These are phyloP conservation scores for Leuctra nigra DNA, from an alignment of 2,888 invertebrate species.

Conservation along the genomic window DNA sequence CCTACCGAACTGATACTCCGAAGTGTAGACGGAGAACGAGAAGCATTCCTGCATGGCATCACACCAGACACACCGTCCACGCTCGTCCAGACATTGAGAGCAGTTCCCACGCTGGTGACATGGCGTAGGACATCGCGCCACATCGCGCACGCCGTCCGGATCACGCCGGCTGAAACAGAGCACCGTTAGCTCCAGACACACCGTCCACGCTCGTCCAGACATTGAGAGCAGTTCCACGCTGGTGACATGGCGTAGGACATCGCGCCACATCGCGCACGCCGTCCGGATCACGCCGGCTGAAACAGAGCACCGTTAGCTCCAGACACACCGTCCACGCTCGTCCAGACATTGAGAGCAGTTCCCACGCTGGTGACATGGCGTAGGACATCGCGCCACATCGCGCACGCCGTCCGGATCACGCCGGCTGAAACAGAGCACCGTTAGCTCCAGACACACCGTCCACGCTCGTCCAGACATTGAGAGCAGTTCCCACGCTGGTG, in stretches of 20 bases:
- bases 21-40: conserved; percentile 92
- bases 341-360: conserved; percentile 79
- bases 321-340: conserved; percentile 71
- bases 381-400: conserved; percentile 60
- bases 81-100: conserved; percentile 75
- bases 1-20: conserved; percentile 92
- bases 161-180: no score
- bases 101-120: conserved; percentile 73
- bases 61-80: conserved; percentile 83
- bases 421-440: conserved; percentile 68
- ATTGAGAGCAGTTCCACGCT: conserved; percentile 71
- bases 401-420: conserved; percentile 46
- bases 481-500: conserved; percentile 69
- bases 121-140: conserved; percentile 67
- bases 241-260: conserved; percentile 78
- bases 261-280: conserved; percentile 53
- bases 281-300: conserved; percentile 43
- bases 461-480: conserved; percentile 75
- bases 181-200: no score
- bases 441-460: conserved; percentile 88
- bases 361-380: conserved; percentile 69
- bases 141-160: conserved; percentile 48
- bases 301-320: conserved; percentile 78
- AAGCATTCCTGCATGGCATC: conserved; percentile 63
- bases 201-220: conserved; percentile 76